phyloP scores from a whole-genome alignment of 2,888 invertebrate genomes.

The Phrixothrix hirtus region DNA sequence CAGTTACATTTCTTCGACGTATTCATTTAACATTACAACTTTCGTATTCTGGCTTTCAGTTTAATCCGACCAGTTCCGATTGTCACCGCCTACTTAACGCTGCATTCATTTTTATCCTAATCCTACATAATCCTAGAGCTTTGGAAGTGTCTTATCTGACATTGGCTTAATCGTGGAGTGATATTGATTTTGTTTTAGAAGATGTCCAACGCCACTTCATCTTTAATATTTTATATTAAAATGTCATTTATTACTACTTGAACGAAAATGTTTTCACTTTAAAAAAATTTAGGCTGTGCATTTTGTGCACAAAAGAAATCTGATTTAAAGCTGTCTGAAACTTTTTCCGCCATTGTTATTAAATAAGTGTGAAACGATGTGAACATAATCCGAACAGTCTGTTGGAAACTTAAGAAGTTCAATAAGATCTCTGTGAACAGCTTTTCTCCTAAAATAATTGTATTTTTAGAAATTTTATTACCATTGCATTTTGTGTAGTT shows the following conservation, averaged over 20 bases:
- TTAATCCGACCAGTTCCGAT: constrained; percentile 43
- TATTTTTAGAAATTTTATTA: constrained; percentile 18
- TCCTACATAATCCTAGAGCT: constrained; percentile 41
- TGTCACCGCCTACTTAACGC: constrained; percentile 44
- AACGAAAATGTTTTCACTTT: background rate
- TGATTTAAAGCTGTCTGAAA: constrained; percentile 40
- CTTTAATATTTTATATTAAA: constrained; percentile 12
- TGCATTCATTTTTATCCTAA: constrained; percentile 47
- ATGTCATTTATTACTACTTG: constrained; percentile 11
- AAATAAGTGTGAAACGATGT: constrained; percentile 52
- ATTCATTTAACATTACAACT: constrained; percentile 19
- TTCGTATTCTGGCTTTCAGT: constrained; percentile 22
- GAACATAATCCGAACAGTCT: constrained; percentile 48
- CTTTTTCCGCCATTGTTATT: constrained; percentile 49
- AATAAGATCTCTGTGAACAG: constrained; percentile 16
- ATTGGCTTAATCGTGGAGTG: constrained; percentile 29
- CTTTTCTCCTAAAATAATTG: constrained; percentile 12
- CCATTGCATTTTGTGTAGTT: no score
- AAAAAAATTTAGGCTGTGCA: constrained; percentile 6
- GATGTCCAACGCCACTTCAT: constrained; percentile 7
- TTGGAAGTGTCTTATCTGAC: constrained; percentile 41
- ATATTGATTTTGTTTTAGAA: constrained; percentile 32
- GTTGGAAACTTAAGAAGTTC: constrained; percentile 38
- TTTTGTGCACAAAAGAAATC: constrained; percentile 16
- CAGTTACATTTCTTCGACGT: constrained; percentile 11